Evolutionary conservation across 2,797 vertebrate genomes (phyloP).

Genomic region (Nothura maculosa): DNA sequence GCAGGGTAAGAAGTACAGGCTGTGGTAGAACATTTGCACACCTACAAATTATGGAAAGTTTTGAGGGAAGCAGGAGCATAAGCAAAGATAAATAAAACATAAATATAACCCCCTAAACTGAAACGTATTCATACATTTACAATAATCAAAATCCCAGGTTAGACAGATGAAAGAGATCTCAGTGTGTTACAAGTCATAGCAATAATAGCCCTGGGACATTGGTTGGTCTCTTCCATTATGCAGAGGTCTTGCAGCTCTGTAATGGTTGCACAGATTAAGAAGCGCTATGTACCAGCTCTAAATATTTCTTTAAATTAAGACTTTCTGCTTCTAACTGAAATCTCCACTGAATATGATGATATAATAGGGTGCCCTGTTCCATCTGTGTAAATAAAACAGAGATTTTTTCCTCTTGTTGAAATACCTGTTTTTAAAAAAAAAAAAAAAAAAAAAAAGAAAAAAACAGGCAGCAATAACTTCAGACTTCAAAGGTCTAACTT

Average conservation of each 20-base stretch:
- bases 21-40: not conserved
- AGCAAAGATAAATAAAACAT: slow-evolving; percentile 78
- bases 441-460: slow-evolving; percentile 76
- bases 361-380: slow-evolving; percentile 72
- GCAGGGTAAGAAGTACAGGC: not conserved
- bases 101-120: slow-evolving; percentile 66
- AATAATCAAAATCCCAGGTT: slow-evolving; percentile 77
- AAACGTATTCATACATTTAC: slow-evolving; percentile 79
- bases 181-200: slow-evolving; percentile 74
- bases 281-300: slow-evolving; percentile 68
- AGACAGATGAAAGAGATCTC: slow-evolving; percentile 82
- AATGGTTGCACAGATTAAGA: slow-evolving; percentile 78
- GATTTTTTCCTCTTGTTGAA: slow-evolving; percentile 75
- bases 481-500: slow-evolving; percentile 86
- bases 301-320: slow-evolving; percentile 83
- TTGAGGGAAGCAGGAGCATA: slow-evolving; percentile 51
- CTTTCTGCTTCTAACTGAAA: slow-evolving; percentile 75
- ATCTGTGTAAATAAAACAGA: slow-evolving; percentile 77
- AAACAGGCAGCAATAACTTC: slow-evolving; percentile 81
- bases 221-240: slow-evolving; percentile 75
- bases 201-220: slow-evolving; percentile 79
- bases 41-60: slow-evolving; percentile 30
- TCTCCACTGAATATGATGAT: slow-evolving; percentile 64
- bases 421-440: slow-evolving; percentile 79
- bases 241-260: slow-evolving; percentile 73